Evolutionary conservation across 2,797 vertebrate species (phyloP).

Genomic region (Labroides dimidiatus): DNA sequence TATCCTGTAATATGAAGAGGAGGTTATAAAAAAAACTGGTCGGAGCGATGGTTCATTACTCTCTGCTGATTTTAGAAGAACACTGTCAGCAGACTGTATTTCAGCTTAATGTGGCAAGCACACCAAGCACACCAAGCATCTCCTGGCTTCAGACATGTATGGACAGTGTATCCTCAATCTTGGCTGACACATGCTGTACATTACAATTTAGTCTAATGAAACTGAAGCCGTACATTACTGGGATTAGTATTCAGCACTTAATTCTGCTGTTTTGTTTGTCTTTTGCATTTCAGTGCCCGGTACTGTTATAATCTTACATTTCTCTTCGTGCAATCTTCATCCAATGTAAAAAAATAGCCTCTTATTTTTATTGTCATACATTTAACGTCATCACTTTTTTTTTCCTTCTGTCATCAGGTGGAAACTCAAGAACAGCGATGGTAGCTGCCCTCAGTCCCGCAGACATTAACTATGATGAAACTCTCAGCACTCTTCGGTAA

Average conservation of each 20-base stretch:
- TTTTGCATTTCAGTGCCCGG: background rate
- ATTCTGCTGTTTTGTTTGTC: background rate
- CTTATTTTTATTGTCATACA: background rate
- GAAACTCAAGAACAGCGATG: slow-evolving; percentile 98
- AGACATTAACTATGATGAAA: slow-evolving; percentile 99
- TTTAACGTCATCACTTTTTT: slow-evolving; percentile 2
- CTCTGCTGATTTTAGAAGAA: slow-evolving; percentile 56
- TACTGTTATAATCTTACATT: background rate
- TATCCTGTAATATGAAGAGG: slow-evolving; percentile 17
- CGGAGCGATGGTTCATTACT: slow-evolving; percentile 45
- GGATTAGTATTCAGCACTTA: slow-evolving; percentile 3
- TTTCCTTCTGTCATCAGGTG: slow-evolving; percentile 82
- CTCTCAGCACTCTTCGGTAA: slow-evolving; percentile 97
- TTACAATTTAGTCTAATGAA: slow-evolving; percentile 17
- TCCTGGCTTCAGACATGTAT: slow-evolving; percentile 13
- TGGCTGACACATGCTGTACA: slow-evolving; percentile 7
- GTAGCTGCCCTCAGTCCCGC: slow-evolving; percentile 98
- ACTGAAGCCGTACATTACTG: slow-evolving; percentile 10
- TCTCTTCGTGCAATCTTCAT: background rate
- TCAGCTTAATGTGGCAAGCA: slow-evolving; percentile 60
- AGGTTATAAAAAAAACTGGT: slow-evolving; percentile 19
- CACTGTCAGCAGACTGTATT: slow-evolving; percentile 68
- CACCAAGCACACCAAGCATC: slow-evolving; percentile 18
- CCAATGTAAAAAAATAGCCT: background rate
- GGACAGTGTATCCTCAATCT: slow-evolving; percentile 24